Evolutionary conservation across 1,140 invertebrate genomes (phyloP).

Genomic region (Drosophila kohkoa): DNA sequence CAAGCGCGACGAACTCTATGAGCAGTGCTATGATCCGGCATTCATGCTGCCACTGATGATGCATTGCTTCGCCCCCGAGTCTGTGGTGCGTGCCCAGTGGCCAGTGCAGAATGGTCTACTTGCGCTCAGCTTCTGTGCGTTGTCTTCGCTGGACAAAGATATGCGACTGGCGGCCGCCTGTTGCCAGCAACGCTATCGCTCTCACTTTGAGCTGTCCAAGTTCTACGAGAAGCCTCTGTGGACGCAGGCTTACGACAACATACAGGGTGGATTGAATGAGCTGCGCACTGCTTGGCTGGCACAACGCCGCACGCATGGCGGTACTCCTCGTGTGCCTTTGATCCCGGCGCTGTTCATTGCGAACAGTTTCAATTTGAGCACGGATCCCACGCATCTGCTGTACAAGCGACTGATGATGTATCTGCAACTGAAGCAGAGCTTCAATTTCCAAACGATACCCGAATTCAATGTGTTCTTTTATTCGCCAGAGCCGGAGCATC

Average conservation of each 20-base stretch:
- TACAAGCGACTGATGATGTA: constrained; percentile 88
- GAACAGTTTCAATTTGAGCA: constrained; percentile 87
- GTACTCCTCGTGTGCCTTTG: constrained; percentile 86
- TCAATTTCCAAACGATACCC: constrained; percentile 89
- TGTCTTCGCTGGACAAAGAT: constrained; percentile 86
- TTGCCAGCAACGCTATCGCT: constrained; percentile 87
- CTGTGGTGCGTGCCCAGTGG: constrained; percentile 87
- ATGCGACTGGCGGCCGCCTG: constrained; percentile 88
- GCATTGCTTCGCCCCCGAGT: constrained; percentile 86
- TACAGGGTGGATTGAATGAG: constrained; percentile 85
- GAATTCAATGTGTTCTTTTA: constrained; percentile 90
- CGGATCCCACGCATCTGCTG: constrained; percentile 87
- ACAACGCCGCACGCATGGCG: constrained; percentile 72
- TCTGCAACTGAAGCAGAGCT: constrained; percentile 88
- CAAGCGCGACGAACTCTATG: constrained; percentile 65
- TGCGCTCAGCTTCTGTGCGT: constrained; percentile 86
- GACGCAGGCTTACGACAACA: constrained; percentile 84
- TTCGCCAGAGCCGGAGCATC: constrained; percentile 87
- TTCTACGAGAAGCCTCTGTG: constrained; percentile 85
- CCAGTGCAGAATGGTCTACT: constrained; percentile 88
- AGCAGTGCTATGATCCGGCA: constrained; percentile 88
- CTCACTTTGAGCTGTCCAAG: constrained; percentile 83
- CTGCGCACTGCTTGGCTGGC: constrained; percentile 72
- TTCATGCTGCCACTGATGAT: constrained; percentile 89
- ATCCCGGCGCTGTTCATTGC: constrained; percentile 89